phyloP scores from a whole-genome alignment of 2,888 invertebrate genomes.

The Eupithecia subumbrata region DNA sequence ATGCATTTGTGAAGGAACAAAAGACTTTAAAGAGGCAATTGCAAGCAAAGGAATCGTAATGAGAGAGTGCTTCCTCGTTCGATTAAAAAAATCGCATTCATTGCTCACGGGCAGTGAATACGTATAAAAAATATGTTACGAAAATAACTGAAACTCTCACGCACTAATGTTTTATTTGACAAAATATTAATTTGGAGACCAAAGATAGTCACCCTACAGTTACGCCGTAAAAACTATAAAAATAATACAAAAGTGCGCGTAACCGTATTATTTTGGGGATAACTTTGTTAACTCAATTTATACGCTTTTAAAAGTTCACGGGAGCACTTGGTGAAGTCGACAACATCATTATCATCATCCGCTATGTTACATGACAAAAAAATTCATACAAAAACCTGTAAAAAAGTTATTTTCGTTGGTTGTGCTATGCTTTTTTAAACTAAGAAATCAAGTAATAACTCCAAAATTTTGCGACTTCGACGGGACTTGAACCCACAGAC shows the following conservation, averaged over 20 bases:
- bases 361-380: background rate
- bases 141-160: background rate
- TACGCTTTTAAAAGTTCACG: slow-evolving; percentile 2
- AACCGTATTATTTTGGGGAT: slow-evolving; percentile 14
- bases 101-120: too few species aligned
- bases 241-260: background rate
- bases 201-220: slow-evolving; percentile 4
- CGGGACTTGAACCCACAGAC: too few species aligned
- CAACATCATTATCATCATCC: background rate
- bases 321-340: background rate
- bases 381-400: background rate
- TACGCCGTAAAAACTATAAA: slow-evolving; percentile 12
- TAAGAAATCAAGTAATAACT: too few species aligned
- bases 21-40: background rate
- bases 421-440: too few species aligned
- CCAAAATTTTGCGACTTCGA: too few species aligned
- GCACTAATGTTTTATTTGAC: background rate
- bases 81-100: too few species aligned
- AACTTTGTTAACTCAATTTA: slow-evolving; percentile 6
- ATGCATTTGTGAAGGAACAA: background rate
- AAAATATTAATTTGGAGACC: background rate
- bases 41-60: too few species aligned
- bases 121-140: too few species aligned
- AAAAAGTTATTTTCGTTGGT: too few species aligned
- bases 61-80: too few species aligned